Base-by-base conservation (phyloP, 1,140 invertebrate species). In the Daktulosphaira vitifoliae region DNA sequence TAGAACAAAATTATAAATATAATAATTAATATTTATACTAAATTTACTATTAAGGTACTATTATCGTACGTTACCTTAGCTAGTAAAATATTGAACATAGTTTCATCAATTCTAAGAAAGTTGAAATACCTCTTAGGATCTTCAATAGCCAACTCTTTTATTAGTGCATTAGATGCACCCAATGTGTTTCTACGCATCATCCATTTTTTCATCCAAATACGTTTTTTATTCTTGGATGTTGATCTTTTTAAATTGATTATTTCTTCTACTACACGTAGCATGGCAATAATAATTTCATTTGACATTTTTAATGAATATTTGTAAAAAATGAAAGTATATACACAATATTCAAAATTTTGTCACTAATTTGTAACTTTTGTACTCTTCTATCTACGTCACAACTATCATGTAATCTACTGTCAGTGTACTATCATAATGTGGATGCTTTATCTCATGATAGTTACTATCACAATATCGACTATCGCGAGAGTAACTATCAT, bases 191-290 rank as follows among this genome's bases (percentile, higher is more conserved):
- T 29, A 18, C 42, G 23, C 20, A 18, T 9, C 44, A 62, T 62
- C 56, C 56, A 62, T n/a, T n/a, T 44, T 62, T 18, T 20, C n/a
- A 62, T n/a, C 56, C 42, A 62, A 20, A 46, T 18, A 20, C 46
- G 44, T 22, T 48, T 62, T 20, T 15, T 9, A 1, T 25, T 44
- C 1, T 13, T 44, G 15, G 26, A 52, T 33, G 50, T 62, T 48
- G 7, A 16, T 62, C n/a, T 62, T 62, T 62, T 62, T 62, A 44
- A 46, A 26, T 2, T 33, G 25, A 62, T 62, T 11, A 54, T 22
- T 39, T 39, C 11, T 15, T 23, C 13, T 26, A 54, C 22, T 23
- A 54, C 52, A 15, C 22, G 16, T 20, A 54, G 0, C 33, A 54
- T 16, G 15, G 52, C 29, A 20, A 37, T 3, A 15, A 37, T 20